Evolutionary conservation across 2,888 invertebrate genomes (phyloP), one percentile per base, ranked within the genome.

Genomic region (Andrena minutula): DNA sequence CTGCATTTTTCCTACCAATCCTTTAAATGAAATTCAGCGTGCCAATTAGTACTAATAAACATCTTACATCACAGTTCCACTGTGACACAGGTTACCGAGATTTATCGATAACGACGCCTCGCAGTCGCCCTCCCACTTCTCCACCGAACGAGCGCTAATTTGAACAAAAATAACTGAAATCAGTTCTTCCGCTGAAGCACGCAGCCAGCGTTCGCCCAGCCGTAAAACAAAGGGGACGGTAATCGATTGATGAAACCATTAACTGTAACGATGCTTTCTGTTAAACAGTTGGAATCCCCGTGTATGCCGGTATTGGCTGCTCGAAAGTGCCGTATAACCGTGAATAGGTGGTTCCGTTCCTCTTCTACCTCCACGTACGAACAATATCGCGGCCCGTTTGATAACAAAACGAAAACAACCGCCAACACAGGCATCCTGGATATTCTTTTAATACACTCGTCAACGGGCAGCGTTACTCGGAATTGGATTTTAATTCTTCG

Each of bases 241-340:
- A 89, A 89, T 89, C 87, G 86, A 88, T 89, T 81, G 83, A 86
- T 77, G 83, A 80, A 84, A 75, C 76, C 75, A 82, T 85, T 82
- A 84, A 80, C 79, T 84, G 83, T 84, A 83, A 86, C 81, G 83
- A 86, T 63, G 74, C 72, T 51, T 58, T 47, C 66, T 58, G 49
- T 63, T 82, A 82, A 86, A 82, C 69, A 66, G 63, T 71, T 60
- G 41, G 53, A 65, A 79, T 72, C 66, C 78, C 47, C 56, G 8
- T 35, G 51, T 16, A 49, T 12, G 30, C 12, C 30, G 23, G 41
- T 35, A 35, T 61, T n/a, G 26, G 41, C 41, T 16, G 20, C 47
- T 56, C 58, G 10, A 35, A 16, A 20, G 49, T 10, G 35, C 20
- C 56, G 79, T 47, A 41, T 69, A 68, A 68, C 61, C 49, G 75